Evolutionary conservation across 2,888 invertebrate species (phyloP).

Genomic region (Polydesmus complanatus): DNA sequence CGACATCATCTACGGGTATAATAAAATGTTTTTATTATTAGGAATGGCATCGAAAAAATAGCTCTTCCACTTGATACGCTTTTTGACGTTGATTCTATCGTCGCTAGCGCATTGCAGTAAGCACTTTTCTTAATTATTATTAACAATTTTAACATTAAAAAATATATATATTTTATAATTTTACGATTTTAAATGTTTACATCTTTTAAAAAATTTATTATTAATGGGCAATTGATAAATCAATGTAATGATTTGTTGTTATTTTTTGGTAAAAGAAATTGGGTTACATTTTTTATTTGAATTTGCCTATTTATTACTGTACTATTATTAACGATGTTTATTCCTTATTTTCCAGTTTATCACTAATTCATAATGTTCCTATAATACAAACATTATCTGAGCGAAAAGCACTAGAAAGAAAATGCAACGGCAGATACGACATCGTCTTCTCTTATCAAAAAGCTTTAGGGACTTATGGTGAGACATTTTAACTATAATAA

Average conservation of each 20-base stretch:
- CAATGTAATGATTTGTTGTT: background rate
- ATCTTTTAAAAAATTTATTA: too few relatives aligned
- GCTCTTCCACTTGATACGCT: conserved; percentile 17
- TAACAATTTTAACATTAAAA: too few relatives aligned
- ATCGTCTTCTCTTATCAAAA: conserved; percentile 15
- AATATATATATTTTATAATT: too few relatives aligned
- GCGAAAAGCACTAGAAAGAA: conserved; percentile 10
- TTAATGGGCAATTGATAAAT: too few relatives aligned
- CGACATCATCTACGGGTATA: too few relatives aligned
- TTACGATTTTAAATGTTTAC: too few relatives aligned
- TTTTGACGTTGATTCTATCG: conserved; percentile 16
- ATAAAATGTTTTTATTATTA: conserved; percentile 8
- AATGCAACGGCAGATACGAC: conserved; percentile 12
- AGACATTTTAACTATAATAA: too few relatives aligned
- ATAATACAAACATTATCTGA: conserved; percentile 13
- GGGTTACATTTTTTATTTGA: background rate
- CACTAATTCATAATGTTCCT: conserved; percentile 15
- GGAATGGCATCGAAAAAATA: conserved; percentile 15
- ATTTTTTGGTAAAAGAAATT: background rate
- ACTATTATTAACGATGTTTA: background rate
- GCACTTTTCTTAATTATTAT: too few relatives aligned
- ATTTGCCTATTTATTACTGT: background rate
- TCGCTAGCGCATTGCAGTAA: conserved; percentile 18
- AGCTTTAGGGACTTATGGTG: conserved; percentile 15
- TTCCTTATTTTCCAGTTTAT: conserved; percentile 7